Evolutionary conservation across 2,113 vertebrate species (phyloP).

Genomic region (Cynopterus brachyotis): DNA sequence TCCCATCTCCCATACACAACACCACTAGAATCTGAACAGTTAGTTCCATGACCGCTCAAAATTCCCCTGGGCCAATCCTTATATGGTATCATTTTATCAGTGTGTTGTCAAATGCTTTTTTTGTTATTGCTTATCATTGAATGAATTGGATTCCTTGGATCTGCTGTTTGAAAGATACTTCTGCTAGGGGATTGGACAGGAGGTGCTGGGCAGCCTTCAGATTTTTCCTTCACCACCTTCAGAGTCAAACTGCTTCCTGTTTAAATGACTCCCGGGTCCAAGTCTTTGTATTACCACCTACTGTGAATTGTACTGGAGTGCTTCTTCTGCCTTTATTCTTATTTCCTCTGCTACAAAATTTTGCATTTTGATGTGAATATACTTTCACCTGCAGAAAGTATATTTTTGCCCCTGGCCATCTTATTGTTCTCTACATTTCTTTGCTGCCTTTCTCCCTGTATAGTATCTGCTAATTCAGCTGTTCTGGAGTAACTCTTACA

Average conservation of each 20-base stretch:
- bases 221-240: background rate
- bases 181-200: background rate
- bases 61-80: background rate
- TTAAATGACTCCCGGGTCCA: background rate
- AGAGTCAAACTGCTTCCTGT: background rate
- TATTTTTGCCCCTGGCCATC: background rate
- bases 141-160: background rate
- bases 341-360: background rate
- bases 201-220: background rate
- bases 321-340: background rate
- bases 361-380: background rate
- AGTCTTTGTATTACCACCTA: background rate
- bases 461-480: background rate
- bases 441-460: background rate
- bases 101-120: background rate
- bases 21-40: background rate
- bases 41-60: background rate
- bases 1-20: background rate
- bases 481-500: background rate
- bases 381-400: background rate
- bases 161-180: background rate
- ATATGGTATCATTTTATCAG: background rate
- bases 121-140: background rate
- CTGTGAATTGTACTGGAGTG: background rate
- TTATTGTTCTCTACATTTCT: background rate